A percentile compares a stretch with the other conserved stretches of the same genome.
Conservation (phyloP, 1,140 invertebrate genomes). For the Brachionus calyciflorus region DNA sequence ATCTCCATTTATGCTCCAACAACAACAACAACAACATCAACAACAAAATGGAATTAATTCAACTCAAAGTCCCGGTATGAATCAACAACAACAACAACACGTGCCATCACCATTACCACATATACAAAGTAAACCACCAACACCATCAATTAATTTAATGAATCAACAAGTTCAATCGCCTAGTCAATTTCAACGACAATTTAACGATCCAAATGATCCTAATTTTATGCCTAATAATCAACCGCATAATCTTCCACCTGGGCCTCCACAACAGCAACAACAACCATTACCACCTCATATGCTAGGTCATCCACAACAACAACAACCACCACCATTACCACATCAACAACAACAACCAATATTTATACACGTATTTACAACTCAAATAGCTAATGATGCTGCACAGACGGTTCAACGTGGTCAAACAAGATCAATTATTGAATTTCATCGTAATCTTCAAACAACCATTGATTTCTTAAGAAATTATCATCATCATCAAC, state of each 20-base stretch:
- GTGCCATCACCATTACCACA: neutral
- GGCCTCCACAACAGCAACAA: conserved; percentile 70
- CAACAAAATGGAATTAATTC: neutral
- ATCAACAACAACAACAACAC: conserved; percentile 4
- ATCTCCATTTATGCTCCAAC: neutral
- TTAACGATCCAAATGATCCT: neutral
- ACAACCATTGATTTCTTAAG: conserved; percentile 90
- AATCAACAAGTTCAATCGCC: neutral
- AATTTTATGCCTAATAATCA: neutral
- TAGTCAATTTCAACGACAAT: neutral
- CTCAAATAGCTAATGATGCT: conserved; percentile 84
- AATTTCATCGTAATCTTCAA: conserved; percentile 89
- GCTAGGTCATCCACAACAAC: too few species aligned
- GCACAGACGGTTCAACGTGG: conserved; percentile 84
- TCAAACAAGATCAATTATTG: conserved; percentile 84
- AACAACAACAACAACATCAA: conserved; percentile 1
- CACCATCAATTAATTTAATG: neutral
- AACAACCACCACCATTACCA: neutral
- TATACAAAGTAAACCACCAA: neutral
- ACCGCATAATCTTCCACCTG: neutral
- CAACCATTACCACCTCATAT: neutral
- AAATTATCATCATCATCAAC: conserved; percentile 62
- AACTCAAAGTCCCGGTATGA: neutral
- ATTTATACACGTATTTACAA: conserved; percentile 90
- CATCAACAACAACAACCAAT: conserved; percentile 69